A percentile compares a stretch with the other conserved stretches of the same genome.
Evolutionary conservation across 1,140 invertebrate species (phyloP).

Genomic region (Anthonomus grandis): DNA sequence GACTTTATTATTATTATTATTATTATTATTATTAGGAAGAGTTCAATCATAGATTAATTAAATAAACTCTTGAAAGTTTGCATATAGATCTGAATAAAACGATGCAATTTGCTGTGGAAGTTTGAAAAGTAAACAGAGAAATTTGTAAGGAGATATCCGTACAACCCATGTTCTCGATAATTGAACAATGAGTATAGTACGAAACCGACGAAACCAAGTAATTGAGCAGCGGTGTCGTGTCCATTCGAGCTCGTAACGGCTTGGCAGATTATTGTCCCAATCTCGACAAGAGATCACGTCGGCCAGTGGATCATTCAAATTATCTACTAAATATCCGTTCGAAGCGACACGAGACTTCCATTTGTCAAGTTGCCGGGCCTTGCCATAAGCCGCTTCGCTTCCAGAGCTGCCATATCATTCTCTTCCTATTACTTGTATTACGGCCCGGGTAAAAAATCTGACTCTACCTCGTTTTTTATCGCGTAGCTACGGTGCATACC

Average conservation of each 20-base stretch:
- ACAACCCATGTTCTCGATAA: too few species aligned
- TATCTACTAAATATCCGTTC: slow-evolving; percentile 38
- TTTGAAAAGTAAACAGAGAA: too few species aligned
- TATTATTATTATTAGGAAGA: too few species aligned
- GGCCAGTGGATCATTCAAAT: slow-evolving; percentile 38
- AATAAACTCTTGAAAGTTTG: too few species aligned
- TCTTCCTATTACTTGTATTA: slow-evolving; percentile 24
- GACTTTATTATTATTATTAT: too few species aligned
- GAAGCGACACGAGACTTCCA: slow-evolving; percentile 37
- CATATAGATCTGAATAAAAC: too few species aligned
- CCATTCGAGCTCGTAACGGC: slow-evolving; percentile 11
- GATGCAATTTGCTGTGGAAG: too few species aligned
- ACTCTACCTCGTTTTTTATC: slow-evolving; percentile 22
- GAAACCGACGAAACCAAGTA: slow-evolving; percentile 23
- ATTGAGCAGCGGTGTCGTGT: slow-evolving; percentile 24
- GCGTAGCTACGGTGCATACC: slow-evolving; percentile 7
- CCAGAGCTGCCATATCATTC: slow-evolving; percentile 29
- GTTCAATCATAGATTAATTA: too few species aligned
- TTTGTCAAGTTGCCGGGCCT: slow-evolving; percentile 36
- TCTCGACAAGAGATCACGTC: slow-evolving; percentile 30
- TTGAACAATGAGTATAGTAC: slow-evolving; percentile 15
- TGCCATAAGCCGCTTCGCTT: slow-evolving; percentile 30
- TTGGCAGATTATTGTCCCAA: slow-evolving; percentile 28
- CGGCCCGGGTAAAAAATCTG: slow-evolving; percentile 23
- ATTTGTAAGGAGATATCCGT: background rate